A percentile compares a stretch with the other conserved stretches of the same genome.
Conservation (phyloP, 1,140 invertebrate species). For the Psilanteris sp. region DNA sequence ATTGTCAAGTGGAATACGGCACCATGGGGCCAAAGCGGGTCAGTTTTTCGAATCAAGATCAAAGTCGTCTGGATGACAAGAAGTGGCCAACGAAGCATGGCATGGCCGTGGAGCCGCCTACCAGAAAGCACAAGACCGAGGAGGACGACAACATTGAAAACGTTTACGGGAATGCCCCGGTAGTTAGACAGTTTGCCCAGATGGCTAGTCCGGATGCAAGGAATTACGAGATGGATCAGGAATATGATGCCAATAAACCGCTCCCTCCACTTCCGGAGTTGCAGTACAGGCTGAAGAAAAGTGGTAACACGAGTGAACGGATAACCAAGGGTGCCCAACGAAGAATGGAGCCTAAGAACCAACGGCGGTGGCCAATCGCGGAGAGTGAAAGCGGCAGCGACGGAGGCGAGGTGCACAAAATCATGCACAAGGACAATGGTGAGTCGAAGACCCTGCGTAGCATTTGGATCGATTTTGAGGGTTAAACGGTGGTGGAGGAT, state of each 20-base stretch:
- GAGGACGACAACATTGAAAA: constrained; percentile 34
- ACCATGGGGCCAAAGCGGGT: constrained; percentile 77
- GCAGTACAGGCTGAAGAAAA: constrained; percentile 38
- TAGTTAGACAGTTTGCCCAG: constrained; percentile 18
- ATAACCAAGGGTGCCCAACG: constrained; percentile 33
- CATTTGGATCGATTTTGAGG: too few relatives aligned
- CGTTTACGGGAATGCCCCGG: constrained; percentile 46
- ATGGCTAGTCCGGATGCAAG: constrained; percentile 2
- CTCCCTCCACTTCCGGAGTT: constrained; percentile 70
- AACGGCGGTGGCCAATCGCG: constrained; percentile 58
- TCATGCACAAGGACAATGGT: constrained; percentile 79
- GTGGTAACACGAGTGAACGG: constrained; percentile 49
- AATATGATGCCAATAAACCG: constrained; percentile 74
- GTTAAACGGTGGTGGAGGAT: too few relatives aligned
- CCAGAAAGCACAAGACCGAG: constrained; percentile 73
- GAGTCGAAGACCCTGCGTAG: too few relatives aligned
- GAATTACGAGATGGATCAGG: constrained; percentile 31
- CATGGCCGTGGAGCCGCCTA: constrained; percentile 80
- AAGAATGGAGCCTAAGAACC: constrained; percentile 25
- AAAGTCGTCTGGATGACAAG: constrained; percentile 57
- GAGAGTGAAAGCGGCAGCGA: constrained; percentile 84
- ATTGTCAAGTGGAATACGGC: constrained; percentile 70
- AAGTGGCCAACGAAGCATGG: constrained; percentile 81
- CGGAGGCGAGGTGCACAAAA: constrained; percentile 83
- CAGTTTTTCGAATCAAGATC: constrained; percentile 78